Percentiles rank a stretch among this genome's conserved stretches.
These are phyloP conservation scores for Lagodon rhomboides DNA, from an alignment of 2,797 vertebrate species.

Conservation along the genomic window DNA sequence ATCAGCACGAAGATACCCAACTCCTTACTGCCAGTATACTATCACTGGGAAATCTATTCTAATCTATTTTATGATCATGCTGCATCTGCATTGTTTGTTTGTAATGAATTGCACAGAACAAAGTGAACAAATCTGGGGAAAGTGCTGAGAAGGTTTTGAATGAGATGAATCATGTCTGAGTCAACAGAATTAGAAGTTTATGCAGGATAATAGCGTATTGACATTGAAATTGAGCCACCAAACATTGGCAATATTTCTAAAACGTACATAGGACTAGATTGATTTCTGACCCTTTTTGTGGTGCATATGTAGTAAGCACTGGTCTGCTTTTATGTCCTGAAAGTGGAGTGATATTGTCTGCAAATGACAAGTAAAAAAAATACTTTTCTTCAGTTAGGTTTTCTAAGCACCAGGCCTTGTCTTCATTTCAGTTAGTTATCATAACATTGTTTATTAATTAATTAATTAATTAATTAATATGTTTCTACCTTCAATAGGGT, in stretches of 20 bases:
- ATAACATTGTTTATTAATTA: not conserved
- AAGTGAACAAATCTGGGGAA: constrained; percentile 14
- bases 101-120: constrained; percentile 43
- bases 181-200: not conserved
- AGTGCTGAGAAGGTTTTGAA: constrained; percentile 17
- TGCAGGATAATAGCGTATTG: constrained; percentile 2
- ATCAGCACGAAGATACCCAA: constrained; percentile 32
- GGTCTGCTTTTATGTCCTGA: constrained; percentile 7
- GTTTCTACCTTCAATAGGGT: not conserved
- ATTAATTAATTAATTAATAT: not conserved
- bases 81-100: constrained; percentile 33
- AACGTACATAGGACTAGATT: not conserved
- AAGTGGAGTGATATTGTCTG: not conserved
- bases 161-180: constrained; percentile 12
- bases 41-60: constrained; percentile 1
- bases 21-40: constrained; percentile 38
- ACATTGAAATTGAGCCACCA: constrained; percentile 8
- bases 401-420: not conserved
- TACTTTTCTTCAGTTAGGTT: not conserved
- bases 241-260: not conserved
- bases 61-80: constrained; percentile 8
- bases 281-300: not conserved
- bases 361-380: not conserved
- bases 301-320: constrained; percentile 2
- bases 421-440: constrained; percentile 13